Conservation (phyloP, 2,888 invertebrate species). For the Coelogynopora nodosa region DNA sequence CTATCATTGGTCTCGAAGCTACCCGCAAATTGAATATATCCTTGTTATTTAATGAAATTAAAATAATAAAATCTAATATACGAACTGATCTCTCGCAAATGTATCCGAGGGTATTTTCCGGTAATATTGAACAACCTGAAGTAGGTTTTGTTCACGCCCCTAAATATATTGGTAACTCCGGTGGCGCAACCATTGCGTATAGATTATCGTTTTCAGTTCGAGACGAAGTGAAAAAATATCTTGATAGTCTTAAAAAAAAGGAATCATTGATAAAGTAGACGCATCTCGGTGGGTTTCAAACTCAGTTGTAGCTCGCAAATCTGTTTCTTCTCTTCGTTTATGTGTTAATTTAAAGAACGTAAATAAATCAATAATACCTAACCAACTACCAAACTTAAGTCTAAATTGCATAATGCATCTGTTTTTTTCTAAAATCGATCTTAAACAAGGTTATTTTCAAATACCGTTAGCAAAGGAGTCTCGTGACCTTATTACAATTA, state of each 20-base stretch:
- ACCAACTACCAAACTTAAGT: background rate
- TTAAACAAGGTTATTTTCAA: slow-evolving; percentile 19
- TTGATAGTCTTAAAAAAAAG: background rate
- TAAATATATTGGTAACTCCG: background rate
- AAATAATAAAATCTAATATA: background rate
- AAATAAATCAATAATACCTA: slow-evolving; percentile 5
- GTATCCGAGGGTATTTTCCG: slow-evolving; percentile 10
- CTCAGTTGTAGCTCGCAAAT: background rate
- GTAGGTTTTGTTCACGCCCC: background rate
- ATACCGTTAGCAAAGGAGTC: slow-evolving; percentile 8
- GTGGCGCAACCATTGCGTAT: slow-evolving; percentile 3
- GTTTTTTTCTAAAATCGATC: slow-evolving; percentile 23
- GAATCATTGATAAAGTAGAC: slow-evolving; percentile 5
- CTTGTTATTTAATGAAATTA: background rate
- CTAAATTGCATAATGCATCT: background rate
- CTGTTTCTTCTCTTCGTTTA: background rate
- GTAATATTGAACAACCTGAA: background rate
- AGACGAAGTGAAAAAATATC: background rate
- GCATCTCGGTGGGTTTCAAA: slow-evolving; percentile 20
- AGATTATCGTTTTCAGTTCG: slow-evolving; percentile 4
- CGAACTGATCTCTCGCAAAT: slow-evolving; percentile 6
- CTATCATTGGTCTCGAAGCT: background rate
- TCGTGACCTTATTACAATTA: slow-evolving; percentile 15
- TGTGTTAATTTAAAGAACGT: slow-evolving; percentile 13
- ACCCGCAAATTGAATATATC: background rate